Evolutionary conservation across 2,113 vertebrate species (phyloP).

Genomic region (Gallinago jamesoni): DNA sequence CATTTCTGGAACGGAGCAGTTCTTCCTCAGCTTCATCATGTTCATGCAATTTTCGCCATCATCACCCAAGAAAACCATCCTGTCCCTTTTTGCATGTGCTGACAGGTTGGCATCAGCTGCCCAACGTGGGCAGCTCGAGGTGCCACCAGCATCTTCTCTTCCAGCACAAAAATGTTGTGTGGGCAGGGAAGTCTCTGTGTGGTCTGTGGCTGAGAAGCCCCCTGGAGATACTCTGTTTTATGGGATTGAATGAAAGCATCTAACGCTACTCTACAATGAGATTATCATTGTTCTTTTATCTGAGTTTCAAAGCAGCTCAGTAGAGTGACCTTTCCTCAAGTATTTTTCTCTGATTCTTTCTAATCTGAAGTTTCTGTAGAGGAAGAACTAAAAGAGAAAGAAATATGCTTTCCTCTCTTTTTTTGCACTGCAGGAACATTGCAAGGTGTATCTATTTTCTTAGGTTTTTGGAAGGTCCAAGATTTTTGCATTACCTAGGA

Average conservation of each 20-base stretch:
- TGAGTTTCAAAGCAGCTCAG: not conserved
- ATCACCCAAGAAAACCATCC: not conserved
- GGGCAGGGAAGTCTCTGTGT: not conserved
- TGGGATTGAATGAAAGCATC: not conserved
- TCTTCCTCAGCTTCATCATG: not conserved
- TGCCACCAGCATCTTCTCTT: not conserved
- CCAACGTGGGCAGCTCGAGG: accelerated
- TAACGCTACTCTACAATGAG: not conserved
- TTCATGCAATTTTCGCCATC: accelerated
- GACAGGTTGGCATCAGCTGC: not conserved
- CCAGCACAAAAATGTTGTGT: not conserved
- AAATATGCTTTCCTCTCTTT: not conserved
- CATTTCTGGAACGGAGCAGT: not conserved
- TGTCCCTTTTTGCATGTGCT: accelerated
- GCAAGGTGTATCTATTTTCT: not conserved
- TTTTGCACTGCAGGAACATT: not conserved
- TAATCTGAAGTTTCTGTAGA: not conserved
- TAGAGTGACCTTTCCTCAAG: conserved; percentile 20
- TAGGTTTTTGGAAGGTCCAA: not conserved
- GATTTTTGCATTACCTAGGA: not conserved
- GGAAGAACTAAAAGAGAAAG: not conserved
- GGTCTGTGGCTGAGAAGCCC: not conserved
- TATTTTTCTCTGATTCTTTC: not conserved
- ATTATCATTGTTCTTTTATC: not conserved
- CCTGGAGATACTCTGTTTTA: not conserved